Base-by-base conservation (phyloP, 2,888 invertebrate genomes). In the Eudemis profundana region DNA sequence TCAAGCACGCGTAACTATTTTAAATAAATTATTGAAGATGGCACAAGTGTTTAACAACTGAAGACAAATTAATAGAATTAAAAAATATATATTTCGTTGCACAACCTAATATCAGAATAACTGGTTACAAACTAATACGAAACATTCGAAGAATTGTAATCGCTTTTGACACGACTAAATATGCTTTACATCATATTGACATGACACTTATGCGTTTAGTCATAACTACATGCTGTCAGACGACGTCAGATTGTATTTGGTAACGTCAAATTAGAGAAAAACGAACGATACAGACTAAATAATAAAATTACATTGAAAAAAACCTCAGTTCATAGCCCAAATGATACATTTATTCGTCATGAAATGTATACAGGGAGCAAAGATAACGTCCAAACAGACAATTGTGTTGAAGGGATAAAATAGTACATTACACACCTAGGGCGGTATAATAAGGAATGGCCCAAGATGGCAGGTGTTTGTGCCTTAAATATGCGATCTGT, bases 81-180 rank as follows among this genome's bases (percentile, higher is more conserved):
- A 64, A 72, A 70, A 68, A 65, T n/a, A 71, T 72, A 76, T 78
- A 56, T 61, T 68, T 83, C 79, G 84, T 81, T 82, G 83, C 86
- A 87, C 86, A 87, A 87, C 86, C 84, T 81, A 83, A 73, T 69
- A 69, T 68, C 67, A 73, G 63, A 69, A 70, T 69, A 66, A 69
- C 27, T 56, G 68, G 73, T 72, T 72, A 74, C 70, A 73, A 74
- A 73, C 72, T 69, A 74, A 72, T 69, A 63, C 63, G 50, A 66
- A 66, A 60, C 56, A 40, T 62, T 63, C 27, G 57, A 59, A 64
- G 49, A 40, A 49, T 19, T 19, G 56, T 47, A 27, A 59, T 67
- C 50, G 60, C 49, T 61, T 68, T 50, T 68, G 62, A 66, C 68
- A 69, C 40, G 36, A 62, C 61, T 29, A 59, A 51, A 57, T 46